Evolutionary conservation across 2,797 vertebrate genomes (phyloP).

Genomic region (Vespertilio murinus): DNA sequence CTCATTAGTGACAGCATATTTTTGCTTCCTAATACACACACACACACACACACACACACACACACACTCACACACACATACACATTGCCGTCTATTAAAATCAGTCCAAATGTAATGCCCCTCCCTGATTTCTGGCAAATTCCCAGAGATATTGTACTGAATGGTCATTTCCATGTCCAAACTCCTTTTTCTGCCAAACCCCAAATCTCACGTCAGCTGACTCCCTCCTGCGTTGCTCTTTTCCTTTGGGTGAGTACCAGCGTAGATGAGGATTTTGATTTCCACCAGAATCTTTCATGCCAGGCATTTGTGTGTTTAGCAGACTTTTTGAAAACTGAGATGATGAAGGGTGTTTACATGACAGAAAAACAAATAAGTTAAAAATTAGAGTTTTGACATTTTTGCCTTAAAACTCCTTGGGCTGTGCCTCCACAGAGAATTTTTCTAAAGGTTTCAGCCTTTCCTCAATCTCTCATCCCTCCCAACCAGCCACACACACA

Average conservation of each 20-base stretch:
- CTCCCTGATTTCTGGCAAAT: not conserved
- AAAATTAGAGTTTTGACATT: not conserved
- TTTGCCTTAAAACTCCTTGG: not conserved
- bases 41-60: not conserved
- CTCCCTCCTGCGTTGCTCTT: not conserved
- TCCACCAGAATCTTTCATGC: not conserved
- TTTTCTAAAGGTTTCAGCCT: not conserved
- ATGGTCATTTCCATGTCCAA: not conserved
- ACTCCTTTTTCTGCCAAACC: not conserved
- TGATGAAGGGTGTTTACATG: not conserved
- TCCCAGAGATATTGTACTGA: not conserved
- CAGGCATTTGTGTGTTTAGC: not conserved
- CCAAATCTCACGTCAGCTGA: not conserved
- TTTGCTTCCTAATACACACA: not conserved
- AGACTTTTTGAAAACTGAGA: constrained; percentile 8
- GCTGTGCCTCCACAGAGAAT: not conserved
- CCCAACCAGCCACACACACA: not conserved
- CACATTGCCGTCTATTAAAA: not conserved
- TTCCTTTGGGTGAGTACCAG: not conserved
- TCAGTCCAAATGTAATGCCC: not conserved
- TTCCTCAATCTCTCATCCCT: not conserved
- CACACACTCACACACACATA: not conserved
- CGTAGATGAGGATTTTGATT: not conserved
- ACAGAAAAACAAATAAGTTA: constrained; percentile 28
- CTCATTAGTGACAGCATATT: too few relatives aligned